Conservation (phyloP, 1,140 invertebrate species). For the Drosophila sucinea region DNA sequence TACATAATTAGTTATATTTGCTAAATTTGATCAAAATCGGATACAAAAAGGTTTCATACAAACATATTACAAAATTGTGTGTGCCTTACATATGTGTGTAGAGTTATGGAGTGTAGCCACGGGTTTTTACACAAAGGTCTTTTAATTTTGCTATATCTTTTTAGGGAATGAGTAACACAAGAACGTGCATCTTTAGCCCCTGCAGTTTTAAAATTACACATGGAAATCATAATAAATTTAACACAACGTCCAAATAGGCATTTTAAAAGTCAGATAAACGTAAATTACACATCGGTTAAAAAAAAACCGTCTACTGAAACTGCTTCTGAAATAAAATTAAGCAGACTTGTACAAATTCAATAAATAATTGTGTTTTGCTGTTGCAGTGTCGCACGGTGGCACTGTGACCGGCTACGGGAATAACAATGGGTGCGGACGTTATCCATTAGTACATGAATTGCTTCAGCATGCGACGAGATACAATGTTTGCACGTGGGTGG, state of each 20-base stretch:
- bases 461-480: not conserved
- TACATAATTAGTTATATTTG: too few relatives aligned
- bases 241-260: constrained; percentile 31
- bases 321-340: constrained; percentile 65
- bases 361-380: constrained; percentile 71
- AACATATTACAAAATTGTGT: too few relatives aligned
- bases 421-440: constrained; percentile 21
- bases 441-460: constrained; percentile 19
- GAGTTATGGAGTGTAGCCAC: too few relatives aligned
- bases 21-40: too few relatives aligned
- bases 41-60: too few relatives aligned
- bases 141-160: too few relatives aligned
- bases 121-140: too few relatives aligned
- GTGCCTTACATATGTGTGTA: too few relatives aligned
- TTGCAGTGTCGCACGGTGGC: not conserved
- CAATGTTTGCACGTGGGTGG: constrained; percentile 4
- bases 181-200: too few relatives aligned
- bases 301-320: constrained; percentile 31
- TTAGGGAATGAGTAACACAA: too few relatives aligned
- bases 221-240: not conserved
- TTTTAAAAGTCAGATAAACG: constrained; percentile 60
- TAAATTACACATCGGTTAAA: constrained; percentile 38
- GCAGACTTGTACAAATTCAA: constrained; percentile 66
- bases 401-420: constrained; percentile 15
- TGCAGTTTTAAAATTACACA: too few relatives aligned